Percentiles rank a stretch among this genome's conserved stretches.
Conservation (phyloP, 2,113 vertebrate species). For the Synchiropus splendidus region DNA sequence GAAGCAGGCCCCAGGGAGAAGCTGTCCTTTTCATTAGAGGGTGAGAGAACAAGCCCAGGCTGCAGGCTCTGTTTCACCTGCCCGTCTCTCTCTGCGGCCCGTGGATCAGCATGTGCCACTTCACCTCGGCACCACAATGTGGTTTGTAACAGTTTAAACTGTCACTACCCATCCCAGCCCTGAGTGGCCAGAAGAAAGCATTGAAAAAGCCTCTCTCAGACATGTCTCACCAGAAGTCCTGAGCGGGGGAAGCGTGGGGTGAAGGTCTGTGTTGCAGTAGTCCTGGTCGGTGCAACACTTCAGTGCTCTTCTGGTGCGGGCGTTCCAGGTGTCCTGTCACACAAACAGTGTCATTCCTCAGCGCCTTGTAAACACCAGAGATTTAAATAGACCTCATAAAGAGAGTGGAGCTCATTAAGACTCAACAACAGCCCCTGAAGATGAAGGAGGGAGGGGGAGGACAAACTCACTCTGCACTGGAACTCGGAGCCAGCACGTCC, state of each 20-base stretch:
- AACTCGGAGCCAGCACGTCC: slow-evolving; percentile 85
- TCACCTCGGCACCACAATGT: background rate
- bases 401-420: no score
- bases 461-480: slow-evolving; percentile 89
- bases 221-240: slow-evolving; percentile 71
- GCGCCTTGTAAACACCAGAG: background rate
- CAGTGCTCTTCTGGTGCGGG: slow-evolving; percentile 76
- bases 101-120: no score
- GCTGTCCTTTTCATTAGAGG: slow-evolving; percentile 57
- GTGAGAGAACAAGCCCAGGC: slow-evolving; percentile 51
- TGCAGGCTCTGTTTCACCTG: slow-evolving; percentile 56
- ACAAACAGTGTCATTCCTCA: background rate
- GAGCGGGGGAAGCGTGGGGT: slow-evolving; percentile 82
- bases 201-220: no score
- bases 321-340: slow-evolving; percentile 78
- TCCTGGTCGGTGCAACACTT: slow-evolving; percentile 88
- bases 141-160: no score
- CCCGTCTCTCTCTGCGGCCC: slow-evolving; percentile 12
- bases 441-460: no score
- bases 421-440: no score
- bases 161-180: no score
- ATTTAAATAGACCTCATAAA: no score
- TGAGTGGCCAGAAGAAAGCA: no score
- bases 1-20: slow-evolving; percentile 62
- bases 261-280: slow-evolving; percentile 86